These are phyloP conservation scores for Mamestra brassicae DNA, from an alignment of 2,888 invertebrate genomes.

Conservation along the genomic window DNA sequence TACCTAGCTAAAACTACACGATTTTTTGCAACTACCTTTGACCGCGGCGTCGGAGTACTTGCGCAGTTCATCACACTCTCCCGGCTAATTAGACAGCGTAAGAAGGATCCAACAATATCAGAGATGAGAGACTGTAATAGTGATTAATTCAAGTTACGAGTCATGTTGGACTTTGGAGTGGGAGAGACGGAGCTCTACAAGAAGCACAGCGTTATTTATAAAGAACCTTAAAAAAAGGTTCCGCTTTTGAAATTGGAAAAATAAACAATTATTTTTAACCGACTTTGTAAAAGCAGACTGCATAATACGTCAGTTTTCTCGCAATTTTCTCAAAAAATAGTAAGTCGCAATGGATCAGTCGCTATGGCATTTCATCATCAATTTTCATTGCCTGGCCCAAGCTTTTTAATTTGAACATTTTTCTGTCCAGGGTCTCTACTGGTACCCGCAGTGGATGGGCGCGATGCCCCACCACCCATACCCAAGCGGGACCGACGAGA, in stretches of 20 bases:
- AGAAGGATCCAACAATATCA: too few species aligned
- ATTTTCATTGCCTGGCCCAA: background rate
- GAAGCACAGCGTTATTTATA: background rate
- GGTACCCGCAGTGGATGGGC: constrained; percentile 90
- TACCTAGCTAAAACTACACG: background rate
- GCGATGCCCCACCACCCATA: constrained; percentile 83
- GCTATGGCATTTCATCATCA: background rate
- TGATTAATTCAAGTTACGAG: too few species aligned
- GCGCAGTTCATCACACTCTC: too few species aligned
- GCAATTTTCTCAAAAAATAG: too few species aligned
- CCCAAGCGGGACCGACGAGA: constrained; percentile 69
- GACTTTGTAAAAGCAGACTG: background rate
- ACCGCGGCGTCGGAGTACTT: too few species aligned
- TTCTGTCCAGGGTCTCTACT: constrained; percentile 82
- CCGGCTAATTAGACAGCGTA: too few species aligned
- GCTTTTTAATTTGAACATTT: background rate
- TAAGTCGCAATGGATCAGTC: background rate
- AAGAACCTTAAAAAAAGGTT: background rate
- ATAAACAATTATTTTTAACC: background rate
- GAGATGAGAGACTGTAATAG: too few species aligned
- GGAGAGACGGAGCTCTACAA: background rate
- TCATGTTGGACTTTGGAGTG: too few species aligned
- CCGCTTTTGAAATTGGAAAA: background rate
- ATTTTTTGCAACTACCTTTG: too few species aligned
- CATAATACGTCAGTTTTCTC: background rate